Percentiles rank a stretch among this genome's conserved stretches.
These are phyloP conservation scores for Natator depressus DNA, from an alignment of 2,113 vertebrate genomes.

Conservation along the genomic window DNA sequence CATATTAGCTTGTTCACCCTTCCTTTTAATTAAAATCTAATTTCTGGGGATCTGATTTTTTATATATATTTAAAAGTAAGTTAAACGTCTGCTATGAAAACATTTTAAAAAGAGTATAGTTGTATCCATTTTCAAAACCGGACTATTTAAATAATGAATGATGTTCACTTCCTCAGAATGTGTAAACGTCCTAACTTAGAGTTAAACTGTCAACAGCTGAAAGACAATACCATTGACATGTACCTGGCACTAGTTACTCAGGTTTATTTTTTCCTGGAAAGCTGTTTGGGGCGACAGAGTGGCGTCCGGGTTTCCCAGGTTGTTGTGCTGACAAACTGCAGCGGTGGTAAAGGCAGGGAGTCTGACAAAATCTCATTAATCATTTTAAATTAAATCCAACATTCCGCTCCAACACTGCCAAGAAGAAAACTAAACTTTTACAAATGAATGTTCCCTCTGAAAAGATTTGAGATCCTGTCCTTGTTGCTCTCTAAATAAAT, in stretches of 20 bases:
- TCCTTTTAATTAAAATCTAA: neutral
- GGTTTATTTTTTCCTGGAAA: slow-evolving; percentile 82
- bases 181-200: slow-evolving; percentile 67
- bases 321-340: slow-evolving; percentile 90
- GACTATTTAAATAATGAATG: slow-evolving; percentile 42
- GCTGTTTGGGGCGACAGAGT: slow-evolving; percentile 82
- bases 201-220: slow-evolving; percentile 79
- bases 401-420: slow-evolving; percentile 75
- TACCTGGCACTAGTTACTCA: slow-evolving; percentile 78
- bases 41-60: neutral
- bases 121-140: slow-evolving; percentile 23
- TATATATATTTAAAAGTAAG: neutral
- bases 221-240: slow-evolving; percentile 77
- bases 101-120: neutral
- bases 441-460: slow-evolving; percentile 77
- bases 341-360: slow-evolving; percentile 81
- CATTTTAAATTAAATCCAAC: slow-evolving; percentile 91
- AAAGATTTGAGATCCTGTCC: slow-evolving; percentile 67
- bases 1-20: neutral
- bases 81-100: neutral
- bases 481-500: slow-evolving; percentile 65
- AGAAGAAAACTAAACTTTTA: slow-evolving; percentile 79
- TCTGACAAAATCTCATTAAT: slow-evolving; percentile 90
- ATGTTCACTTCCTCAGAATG: slow-evolving; percentile 57
- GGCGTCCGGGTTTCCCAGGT: slow-evolving; percentile 84